phyloP scores from a whole-genome alignment of 2,888 invertebrate genomes.

The Venustoraphidia nigricollis region DNA sequence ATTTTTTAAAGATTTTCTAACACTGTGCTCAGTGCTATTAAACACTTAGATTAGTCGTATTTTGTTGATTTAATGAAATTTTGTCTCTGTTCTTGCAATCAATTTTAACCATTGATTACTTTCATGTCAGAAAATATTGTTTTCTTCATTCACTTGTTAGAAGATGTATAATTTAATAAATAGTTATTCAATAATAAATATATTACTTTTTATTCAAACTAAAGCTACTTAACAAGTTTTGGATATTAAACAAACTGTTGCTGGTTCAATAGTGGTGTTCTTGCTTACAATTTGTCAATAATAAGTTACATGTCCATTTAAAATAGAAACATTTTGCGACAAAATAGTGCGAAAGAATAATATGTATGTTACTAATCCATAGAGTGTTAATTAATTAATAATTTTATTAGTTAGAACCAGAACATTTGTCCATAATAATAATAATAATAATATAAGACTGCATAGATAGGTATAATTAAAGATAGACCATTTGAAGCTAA shows the following conservation, averaged over 20 bases:
- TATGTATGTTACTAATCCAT: too few species aligned
- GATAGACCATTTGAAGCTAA: too few species aligned
- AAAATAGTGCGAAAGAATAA: too few species aligned
- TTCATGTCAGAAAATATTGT: not conserved
- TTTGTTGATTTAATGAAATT: too few species aligned
- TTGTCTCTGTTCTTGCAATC: too few species aligned
- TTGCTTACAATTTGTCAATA: not conserved
- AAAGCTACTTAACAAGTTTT: constrained; percentile 6
- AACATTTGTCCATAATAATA: not conserved
- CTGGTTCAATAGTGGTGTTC: not conserved
- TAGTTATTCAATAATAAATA: too few species aligned
- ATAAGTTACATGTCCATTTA: too few species aligned
- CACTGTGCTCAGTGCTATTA: too few species aligned
- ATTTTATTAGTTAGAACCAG: not conserved
- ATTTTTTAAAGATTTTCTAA: too few species aligned
- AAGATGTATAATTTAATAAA: too few species aligned
- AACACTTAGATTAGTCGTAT: too few species aligned
- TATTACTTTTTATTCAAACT: constrained; percentile 2
- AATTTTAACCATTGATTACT: not conserved
- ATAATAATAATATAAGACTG: not conserved
- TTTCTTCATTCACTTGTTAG: not conserved
- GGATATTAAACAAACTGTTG: not conserved
- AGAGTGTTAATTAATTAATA: not conserved
- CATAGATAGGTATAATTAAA: not conserved
- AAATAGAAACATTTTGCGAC: too few species aligned